Base-by-base conservation (phyloP, 2,113 vertebrate species). In the Dissostichus mawsoni region DNA sequence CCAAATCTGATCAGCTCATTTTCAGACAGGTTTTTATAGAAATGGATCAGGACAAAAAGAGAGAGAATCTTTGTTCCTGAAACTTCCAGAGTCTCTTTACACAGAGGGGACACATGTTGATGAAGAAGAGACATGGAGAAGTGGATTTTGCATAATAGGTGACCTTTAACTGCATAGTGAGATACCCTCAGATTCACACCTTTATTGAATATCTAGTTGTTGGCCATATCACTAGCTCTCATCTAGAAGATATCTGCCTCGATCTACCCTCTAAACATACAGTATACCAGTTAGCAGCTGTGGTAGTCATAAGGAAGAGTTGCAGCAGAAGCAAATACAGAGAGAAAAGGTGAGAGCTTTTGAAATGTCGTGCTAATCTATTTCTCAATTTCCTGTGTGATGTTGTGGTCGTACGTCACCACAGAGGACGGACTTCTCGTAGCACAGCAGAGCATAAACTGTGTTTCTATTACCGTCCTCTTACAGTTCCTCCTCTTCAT, bases 361-460 rank as follows among this genome's bases (percentile, higher is more conserved):
- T 20, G 7, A 78, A 66, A 0, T 1, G 2, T 29, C 8, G 55
- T 5, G 50, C 3, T 56, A 29, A 29, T 29, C 29, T 29, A 29
- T 29, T 50, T 66, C 1, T 68, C 5, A 71, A 50, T 57, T 71
- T 69, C 81, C 58, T 20, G 64, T 84, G 67, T 82, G 75, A 70
- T 61, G 25, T 33, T 81, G 58, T 62, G 58, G 57, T 76, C 51
- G 0, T 7, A 8, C 3, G 41, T 66, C 36, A n/a, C 33, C 13
- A 7, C 6, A 33, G 44, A 11, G 9, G 7, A 63, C 14, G 8
- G 44, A 20, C 61, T 5, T 62, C 3, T 23, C 6, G 11, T 25
- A 16, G 8, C 71, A 29, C 44, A 41, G 2, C 1, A 7, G 11
- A 29, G 29, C 29, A 29, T 4, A 29, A 3, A 29, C 17, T 48